Evolutionary conservation across 2,888 invertebrate species (phyloP), one percentile per base, ranked within the genome.

Genomic region (Ophion slaviceki): DNA sequence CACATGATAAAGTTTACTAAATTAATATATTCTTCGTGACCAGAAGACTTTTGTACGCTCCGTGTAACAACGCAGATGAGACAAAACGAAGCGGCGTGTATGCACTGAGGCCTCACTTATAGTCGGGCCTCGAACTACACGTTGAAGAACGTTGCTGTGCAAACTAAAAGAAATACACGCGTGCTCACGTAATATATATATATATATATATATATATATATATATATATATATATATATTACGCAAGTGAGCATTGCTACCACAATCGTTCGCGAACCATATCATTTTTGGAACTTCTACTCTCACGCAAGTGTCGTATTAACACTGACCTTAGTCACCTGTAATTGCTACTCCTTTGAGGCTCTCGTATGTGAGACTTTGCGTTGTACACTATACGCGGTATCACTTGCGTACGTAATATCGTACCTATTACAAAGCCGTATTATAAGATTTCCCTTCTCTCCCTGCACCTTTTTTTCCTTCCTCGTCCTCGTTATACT

Each of bases 271-370:
- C 90, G 89, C 90, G 87, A 93, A 93, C 90, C 93, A 90, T 93
- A 91, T 93, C 92, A 93, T 93, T 93, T 93, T 93, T 93, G 93
- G 93, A 91, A 89, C 89, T 91, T 89, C 89, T 91, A 70, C 91
- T 92, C 92, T 92, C 93, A 93, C 93, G 93, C 93, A 90, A 93
- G 89, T 89, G 90, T 91, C 91, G 88, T 92, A 93, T 94, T 93
- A 93, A 93, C 92, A 93, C 92, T 93, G 93, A 94, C 93, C 93
- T 93, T 91, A 92, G 90, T 92, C 92, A 92, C 92, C 92, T 93
- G 89, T 93, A 93, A 93, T 93, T 93, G 91, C 92, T 91, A 92
- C 88, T 88, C 89, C 88, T 88, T 89, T 80, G 70, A 70, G 74
- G 64, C 61, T 61, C 53, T 24, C 53, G 71, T 68, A 81, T 80